A percentile compares a stretch with the other conserved stretches of the same genome.
phyloP scores from a whole-genome alignment of 2,113 vertebrate species.

The Diadophis punctatus region DNA sequence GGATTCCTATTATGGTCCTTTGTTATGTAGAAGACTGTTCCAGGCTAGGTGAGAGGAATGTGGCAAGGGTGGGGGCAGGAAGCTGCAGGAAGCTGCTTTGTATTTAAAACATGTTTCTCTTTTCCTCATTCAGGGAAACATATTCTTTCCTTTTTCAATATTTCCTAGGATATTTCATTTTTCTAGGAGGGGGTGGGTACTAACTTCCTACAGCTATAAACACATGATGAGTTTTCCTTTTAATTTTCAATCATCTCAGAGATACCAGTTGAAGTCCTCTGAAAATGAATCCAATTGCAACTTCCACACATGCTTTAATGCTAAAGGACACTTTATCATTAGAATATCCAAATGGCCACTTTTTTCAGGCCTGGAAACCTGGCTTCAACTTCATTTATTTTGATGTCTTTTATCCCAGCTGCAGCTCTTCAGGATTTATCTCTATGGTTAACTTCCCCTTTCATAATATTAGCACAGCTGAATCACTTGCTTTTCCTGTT shows the following conservation, averaged over 20 bases:
- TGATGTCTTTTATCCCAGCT: conserved; percentile 63
- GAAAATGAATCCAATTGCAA: conserved; percentile 40
- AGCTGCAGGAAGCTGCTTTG: no score
- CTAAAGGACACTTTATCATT: conserved; percentile 58
- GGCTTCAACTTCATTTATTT: conserved; percentile 63
- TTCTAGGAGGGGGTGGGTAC: no score
- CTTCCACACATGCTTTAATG: conserved; percentile 58
- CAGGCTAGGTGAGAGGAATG: no score
- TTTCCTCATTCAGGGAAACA: no score
- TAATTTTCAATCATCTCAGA: conserved; percentile 6
- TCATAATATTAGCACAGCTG: conserved; percentile 79
- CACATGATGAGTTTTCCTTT: background rate
- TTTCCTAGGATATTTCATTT: no score
- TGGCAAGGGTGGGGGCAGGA: no score
- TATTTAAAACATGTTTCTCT: no score
- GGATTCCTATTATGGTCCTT: no score
- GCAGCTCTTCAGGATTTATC: conserved; percentile 68
- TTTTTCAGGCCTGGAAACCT: conserved; percentile 53
- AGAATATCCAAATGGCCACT: conserved; percentile 61
- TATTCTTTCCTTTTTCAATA: no score
- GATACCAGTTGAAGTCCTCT: conserved; percentile 49
- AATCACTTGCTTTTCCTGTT: conserved; percentile 69
- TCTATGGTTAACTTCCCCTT: conserved; percentile 75
- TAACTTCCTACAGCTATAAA: no score
- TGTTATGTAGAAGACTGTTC: no score